Conservation (phyloP, 1,140 invertebrate genomes). For the Bombus turneri region DNA sequence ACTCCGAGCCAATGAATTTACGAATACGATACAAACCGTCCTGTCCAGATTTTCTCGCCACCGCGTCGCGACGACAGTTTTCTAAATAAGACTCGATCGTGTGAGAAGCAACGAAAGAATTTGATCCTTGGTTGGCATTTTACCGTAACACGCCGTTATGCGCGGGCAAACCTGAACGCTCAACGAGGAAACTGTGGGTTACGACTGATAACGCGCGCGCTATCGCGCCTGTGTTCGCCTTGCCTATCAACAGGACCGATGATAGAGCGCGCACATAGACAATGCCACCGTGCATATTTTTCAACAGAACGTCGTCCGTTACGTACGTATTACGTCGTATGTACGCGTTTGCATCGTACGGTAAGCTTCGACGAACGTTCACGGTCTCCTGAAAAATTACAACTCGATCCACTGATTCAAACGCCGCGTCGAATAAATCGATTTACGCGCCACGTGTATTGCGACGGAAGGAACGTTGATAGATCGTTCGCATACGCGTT, state of each 20-base stretch:
- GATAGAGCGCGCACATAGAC: not conserved
- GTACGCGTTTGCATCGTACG: not conserved
- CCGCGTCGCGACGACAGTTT: too few species aligned
- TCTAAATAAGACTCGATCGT: not conserved
- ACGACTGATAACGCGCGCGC: not conserved
- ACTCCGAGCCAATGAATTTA: rapidly evolving
- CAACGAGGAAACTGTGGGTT: conserved; percentile 30
- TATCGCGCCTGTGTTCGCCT: conserved; percentile 9
- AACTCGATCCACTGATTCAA: not conserved
- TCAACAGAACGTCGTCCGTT: not conserved
- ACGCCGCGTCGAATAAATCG: not conserved
- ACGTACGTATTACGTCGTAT: too few species aligned
- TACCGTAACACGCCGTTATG: not conserved
- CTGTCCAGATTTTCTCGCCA: too few species aligned
- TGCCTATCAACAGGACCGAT: not conserved
- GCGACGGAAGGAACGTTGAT: not conserved
- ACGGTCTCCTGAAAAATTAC: too few species aligned
- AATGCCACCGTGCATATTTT: not conserved
- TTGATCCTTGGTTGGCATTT: not conserved
- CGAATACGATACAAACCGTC: too few species aligned
- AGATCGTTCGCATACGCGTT: not conserved
- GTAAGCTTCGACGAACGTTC: not conserved
- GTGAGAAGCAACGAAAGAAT: not conserved
- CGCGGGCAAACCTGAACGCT: not conserved
- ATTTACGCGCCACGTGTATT: not conserved